These are phyloP conservation scores for Nephrotoma appendiculata DNA, from an alignment of 2,888 invertebrate genomes.

Conservation along the genomic window DNA sequence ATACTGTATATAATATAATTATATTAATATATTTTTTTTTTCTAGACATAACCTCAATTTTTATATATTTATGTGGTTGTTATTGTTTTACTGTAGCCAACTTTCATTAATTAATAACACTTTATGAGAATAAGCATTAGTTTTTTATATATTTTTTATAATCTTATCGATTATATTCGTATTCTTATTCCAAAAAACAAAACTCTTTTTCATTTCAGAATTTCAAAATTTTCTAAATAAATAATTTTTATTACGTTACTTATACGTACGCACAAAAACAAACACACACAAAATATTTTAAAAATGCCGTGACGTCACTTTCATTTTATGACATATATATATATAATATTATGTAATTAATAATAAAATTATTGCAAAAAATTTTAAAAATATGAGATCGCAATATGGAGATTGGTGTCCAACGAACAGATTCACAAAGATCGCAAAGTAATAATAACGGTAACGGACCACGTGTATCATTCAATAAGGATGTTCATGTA, in stretches of 20 bases:
- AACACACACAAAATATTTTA: background rate
- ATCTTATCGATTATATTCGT: background rate
- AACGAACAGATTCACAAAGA: constrained; percentile 17
- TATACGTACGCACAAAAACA: too few species aligned
- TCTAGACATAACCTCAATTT: background rate
- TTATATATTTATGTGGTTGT: background rate
- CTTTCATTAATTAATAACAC: background rate
- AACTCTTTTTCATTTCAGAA: background rate
- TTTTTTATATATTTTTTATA: background rate
- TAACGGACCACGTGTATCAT: constrained; percentile 61
- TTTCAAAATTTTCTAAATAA: background rate
- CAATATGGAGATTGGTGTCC: constrained; percentile 15
- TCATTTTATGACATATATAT: background rate
- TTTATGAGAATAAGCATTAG: background rate
- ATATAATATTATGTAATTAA: background rate
- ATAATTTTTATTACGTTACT: background rate
- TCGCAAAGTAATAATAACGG: constrained; percentile 31
- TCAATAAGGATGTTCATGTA: constrained; percentile 82
- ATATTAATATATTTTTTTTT: background rate
- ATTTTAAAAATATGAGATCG: background rate
- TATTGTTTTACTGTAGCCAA: background rate
- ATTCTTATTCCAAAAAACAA: background rate
- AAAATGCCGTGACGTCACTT: background rate
- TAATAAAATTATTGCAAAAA: background rate
- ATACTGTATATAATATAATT: background rate